Evolutionary conservation across 2,797 vertebrate genomes (phyloP), one percentile per base, ranked within the genome.

Genomic region (Mus caroli): DNA sequence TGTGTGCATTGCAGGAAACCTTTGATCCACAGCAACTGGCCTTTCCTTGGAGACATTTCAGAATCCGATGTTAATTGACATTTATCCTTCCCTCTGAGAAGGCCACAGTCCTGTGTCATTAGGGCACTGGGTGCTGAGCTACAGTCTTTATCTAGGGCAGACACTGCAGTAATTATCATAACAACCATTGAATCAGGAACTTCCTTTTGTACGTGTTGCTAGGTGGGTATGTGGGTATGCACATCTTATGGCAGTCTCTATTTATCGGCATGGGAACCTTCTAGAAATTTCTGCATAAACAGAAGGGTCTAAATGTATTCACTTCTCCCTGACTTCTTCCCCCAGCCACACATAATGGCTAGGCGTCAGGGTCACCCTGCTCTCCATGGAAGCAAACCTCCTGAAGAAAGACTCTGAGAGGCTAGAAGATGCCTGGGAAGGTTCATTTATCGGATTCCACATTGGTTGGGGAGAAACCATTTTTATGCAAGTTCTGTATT

Each of bases 51-150:
- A 92, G 95, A 85, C 62, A 67, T 93, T 92, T 83, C 78, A 46
- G 54, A 92, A 83, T 93, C 76, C 80, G 77, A 54, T 79, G 80
- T 82, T 96, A 88, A 97, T 90, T 95, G 96, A 92, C 77, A 31
- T 92, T 79, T 83, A 94, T 58, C 64, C 85, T 69, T 71, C 69
- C 43, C 89, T 88, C 60, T 1, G 0, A 5, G 54, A 62, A 89
- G 52, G 62, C 60, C 43, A 84, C 76, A 54, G 6, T 80, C 40
- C 22, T 34, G 71, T 43, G 76, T 88, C 92, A 34, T 88, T 85
- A 94, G 91, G 88, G 75, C 76, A 26, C 1, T 40, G 64, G 77
- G 62, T 10, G 46, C 69, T 88, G 82, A 93, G 91, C 28, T 14
- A 9, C 34, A 13, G 71, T 64, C 90, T 80, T 71, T 88, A 84